Base-by-base conservation (phyloP, 2,113 vertebrate species). In the Cottus gobio region DNA sequence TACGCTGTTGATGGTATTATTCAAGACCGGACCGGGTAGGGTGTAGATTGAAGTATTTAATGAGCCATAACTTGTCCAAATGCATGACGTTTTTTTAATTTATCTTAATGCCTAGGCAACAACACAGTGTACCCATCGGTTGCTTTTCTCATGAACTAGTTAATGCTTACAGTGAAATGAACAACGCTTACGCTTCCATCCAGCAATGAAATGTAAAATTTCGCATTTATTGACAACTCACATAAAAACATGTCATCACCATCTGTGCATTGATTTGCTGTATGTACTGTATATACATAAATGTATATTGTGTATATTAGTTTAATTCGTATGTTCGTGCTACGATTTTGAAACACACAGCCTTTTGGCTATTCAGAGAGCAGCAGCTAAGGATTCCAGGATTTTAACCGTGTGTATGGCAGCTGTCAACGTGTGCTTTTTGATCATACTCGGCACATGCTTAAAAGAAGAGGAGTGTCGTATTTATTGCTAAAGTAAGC, bases 281-380 rank as follows among this genome's bases (percentile, higher is more conserved):
- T 92, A 90, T 92, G 91, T 93, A 92, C 71, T 93, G 87, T 92
- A 91, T 87, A 91, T 90, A 90, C 91, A 84, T 93, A 80, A 90
- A 89, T 94, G 90, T 94, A 92, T 92, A 93, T 92, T 88, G 90
- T 95, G 90, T 94, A 95, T 90, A 94, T 94, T 90, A 81, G 78
- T 91, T 89, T 83, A 88, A 83, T 85, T 70, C 39, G 71, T 89
- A 87, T 91, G 85, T 90, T 63, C 86, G 86, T 93, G 91, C 84
- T 90, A 84, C 82, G 82, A 77, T 82, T 93, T 87, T 63, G 62
- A 85, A 82, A 86, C 72, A 72, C 81, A 52, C 67, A 56, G 85
- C 80, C 71, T 72, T 84, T 87, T 70, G 86, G 81, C 88, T 69
- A 56, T 60, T 82, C 84, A 78, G 75, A 87, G 84, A 84, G 81